Conservation (phyloP, 1,140 invertebrate genomes). For the Grapholita molesta region DNA sequence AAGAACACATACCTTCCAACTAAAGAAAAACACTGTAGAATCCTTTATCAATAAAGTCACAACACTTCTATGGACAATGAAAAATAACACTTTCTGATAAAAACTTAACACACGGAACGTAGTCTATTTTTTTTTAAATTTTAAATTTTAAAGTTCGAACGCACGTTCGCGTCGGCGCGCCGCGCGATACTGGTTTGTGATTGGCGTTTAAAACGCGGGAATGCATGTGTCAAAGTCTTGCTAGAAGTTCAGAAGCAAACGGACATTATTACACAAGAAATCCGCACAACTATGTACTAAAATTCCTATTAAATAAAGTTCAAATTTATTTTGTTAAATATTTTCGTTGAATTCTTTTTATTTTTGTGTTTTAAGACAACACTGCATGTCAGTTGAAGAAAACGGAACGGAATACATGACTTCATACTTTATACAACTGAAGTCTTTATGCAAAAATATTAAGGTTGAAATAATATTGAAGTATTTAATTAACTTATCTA, state of each 20-base stretch:
- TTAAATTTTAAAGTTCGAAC: constrained; percentile 34
- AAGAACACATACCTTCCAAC: background rate
- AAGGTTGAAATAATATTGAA: background rate
- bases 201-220: constrained; percentile 53
- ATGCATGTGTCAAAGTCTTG: constrained; percentile 42
- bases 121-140: constrained; percentile 18
- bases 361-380: background rate
- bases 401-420: background rate
- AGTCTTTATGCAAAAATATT: background rate
- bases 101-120: constrained; percentile 25
- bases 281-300: background rate
- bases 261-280: background rate
- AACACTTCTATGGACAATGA: background rate
- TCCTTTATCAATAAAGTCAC: background rate
- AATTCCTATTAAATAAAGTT: background rate
- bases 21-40: background rate
- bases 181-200: constrained; percentile 48
- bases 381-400: background rate
- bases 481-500: constrained; percentile 22
- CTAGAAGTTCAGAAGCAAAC: background rate
- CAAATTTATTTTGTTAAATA: background rate
- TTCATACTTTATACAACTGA: background rate
- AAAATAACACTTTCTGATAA: constrained; percentile 9
- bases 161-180: constrained; percentile 40
- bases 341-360: background rate